Conservation (phyloP, 2,113 vertebrate genomes). For the Antechinus stuartii region DNA sequence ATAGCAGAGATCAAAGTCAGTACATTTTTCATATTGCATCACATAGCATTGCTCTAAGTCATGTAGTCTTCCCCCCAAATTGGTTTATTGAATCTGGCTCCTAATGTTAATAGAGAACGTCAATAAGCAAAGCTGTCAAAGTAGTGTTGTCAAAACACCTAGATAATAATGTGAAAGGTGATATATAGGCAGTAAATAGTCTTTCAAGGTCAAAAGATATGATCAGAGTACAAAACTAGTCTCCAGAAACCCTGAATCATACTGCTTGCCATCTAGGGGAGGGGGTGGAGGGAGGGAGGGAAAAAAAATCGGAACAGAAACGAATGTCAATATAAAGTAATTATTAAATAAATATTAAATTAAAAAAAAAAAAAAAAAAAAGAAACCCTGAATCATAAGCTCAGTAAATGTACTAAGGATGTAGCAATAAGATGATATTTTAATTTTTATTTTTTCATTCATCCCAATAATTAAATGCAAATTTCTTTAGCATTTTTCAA, state of each 20-base stretch:
- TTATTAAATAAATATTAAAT: too few relatives aligned
- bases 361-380: too few relatives aligned
- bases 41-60: constrained; percentile 10
- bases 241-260: constrained; percentile 31
- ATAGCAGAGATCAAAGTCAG: constrained; percentile 40
- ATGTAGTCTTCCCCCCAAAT: constrained; percentile 2
- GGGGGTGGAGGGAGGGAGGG: too few relatives aligned
- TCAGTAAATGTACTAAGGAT: constrained; percentile 33
- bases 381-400: constrained; percentile 15
- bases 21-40: constrained; percentile 27
- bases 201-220: constrained; percentile 52
- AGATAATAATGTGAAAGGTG: constrained; percentile 35
- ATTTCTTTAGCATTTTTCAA: constrained; percentile 31
- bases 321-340: too few relatives aligned
- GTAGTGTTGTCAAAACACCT: constrained; percentile 35
- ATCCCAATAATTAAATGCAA: constrained; percentile 5
- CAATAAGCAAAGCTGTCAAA: constrained; percentile 31
- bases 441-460: constrained; percentile 18
- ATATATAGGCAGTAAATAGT: constrained; percentile 7
- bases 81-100: constrained; percentile 5
- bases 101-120: constrained; percentile 19
- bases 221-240: constrained; percentile 16
- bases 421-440: constrained; percentile 22
- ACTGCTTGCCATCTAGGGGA: too few relatives aligned
- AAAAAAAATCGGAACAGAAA: too few relatives aligned